Conservation (phyloP, 2,797 vertebrate species). For the Gallinago stenura region DNA sequence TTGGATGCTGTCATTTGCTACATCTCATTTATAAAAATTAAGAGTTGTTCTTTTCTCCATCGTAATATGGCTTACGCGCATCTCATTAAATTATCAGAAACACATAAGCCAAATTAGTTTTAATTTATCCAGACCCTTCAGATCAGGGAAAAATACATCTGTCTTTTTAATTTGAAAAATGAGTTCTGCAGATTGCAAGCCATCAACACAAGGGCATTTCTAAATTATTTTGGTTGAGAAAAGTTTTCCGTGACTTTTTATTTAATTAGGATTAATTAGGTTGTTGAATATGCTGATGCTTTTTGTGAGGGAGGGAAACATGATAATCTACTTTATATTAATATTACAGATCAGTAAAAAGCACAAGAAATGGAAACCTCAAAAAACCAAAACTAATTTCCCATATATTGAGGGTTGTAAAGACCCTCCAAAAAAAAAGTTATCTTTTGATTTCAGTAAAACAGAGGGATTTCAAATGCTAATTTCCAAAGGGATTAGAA, state of each 20-base stretch:
- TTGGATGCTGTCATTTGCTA: not conserved
- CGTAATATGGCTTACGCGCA: constrained; percentile 5
- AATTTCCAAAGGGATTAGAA: not conserved
- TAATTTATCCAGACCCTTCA: constrained; percentile 39
- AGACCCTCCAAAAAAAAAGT: not conserved
- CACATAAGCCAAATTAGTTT: constrained; percentile 39
- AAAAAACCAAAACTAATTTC: not conserved
- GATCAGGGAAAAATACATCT: constrained; percentile 25
- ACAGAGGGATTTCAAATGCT: not conserved
- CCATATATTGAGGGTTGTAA: not conserved
- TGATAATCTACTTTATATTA: constrained; percentile 19
- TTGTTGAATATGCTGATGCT: constrained; percentile 2
- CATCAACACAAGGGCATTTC: constrained; percentile 11
- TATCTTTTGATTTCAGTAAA: not conserved
- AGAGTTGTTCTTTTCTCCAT: constrained; percentile 6
- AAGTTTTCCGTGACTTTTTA: constrained; percentile 44
- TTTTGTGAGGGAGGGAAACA: constrained; percentile 12
- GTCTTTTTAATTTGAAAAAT: constrained; percentile 45
- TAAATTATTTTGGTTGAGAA: constrained; percentile 27
- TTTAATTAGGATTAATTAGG: constrained; percentile 55
- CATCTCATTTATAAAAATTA: constrained; percentile 45
- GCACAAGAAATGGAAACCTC: not conserved
- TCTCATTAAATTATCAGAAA: constrained; percentile 41
- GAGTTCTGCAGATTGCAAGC: constrained; percentile 34
- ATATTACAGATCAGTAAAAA: not conserved